These are phyloP conservation scores for Muntiacus muntjak DNA, from an alignment of 2,113 vertebrate species.

Conservation along the genomic window DNA sequence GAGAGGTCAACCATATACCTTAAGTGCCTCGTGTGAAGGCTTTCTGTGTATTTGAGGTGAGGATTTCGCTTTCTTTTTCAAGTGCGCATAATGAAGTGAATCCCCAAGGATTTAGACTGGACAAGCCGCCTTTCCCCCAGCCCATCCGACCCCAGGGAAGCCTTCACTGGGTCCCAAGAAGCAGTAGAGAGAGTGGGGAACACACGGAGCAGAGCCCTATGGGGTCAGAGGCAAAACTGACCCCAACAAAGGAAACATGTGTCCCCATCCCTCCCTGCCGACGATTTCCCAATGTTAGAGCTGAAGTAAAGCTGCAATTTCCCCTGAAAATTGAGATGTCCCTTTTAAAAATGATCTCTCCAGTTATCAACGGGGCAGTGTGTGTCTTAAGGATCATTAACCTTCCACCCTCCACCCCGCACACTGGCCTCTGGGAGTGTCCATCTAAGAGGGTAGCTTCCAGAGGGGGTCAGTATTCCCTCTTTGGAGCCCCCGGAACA, in stretches of 20 bases:
- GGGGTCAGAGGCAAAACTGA: not conserved
- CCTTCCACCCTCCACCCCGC: conserved; percentile 50
- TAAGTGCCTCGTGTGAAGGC: not conserved
- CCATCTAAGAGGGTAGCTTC: conserved; percentile 36
- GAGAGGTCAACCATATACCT: not conserved
- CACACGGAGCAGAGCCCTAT: rapidly evolving
- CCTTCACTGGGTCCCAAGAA: not conserved
- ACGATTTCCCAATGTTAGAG: not conserved
- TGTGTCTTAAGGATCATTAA: not conserved
- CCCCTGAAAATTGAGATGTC: conserved; percentile 49
- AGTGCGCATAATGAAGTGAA: not conserved
- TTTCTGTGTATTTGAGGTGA: not conserved
- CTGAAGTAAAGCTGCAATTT: not conserved
- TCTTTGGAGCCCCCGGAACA: conserved; percentile 68
- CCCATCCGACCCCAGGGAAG: not conserved
- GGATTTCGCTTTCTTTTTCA: not conserved
- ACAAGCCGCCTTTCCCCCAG: not conserved
- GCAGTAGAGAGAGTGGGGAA: not conserved
- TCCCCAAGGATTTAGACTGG: not conserved
- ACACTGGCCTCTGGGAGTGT: not conserved
- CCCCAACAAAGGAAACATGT: not conserved
- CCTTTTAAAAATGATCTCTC: conserved; percentile 42
- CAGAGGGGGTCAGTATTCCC: conserved; percentile 46
- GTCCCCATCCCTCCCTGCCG: not conserved
- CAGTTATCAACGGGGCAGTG: conserved; percentile 26